Base-by-base conservation (phyloP, 2,113 vertebrate species). In the Nothocercus nigrocapillus region DNA sequence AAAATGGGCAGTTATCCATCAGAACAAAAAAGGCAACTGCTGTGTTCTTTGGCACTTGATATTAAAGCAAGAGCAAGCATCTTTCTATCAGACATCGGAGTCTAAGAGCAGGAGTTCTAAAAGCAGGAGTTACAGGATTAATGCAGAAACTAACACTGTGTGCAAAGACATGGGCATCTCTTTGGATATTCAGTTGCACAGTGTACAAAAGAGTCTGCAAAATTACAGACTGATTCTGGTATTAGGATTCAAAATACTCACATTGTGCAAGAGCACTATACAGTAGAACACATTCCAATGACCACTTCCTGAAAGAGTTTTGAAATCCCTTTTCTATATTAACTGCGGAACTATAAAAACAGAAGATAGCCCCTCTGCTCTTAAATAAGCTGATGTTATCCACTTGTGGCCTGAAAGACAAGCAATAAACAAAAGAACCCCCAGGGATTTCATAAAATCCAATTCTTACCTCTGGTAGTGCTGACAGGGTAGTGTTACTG, bases 231-330 rank as follows among this genome's bases (percentile, higher is more conserved):
- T 21, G 28, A 36, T 9, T 54, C 28, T 76, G 14, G 5, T 59
- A 36, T 85, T 25, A 64, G 51, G n/a, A 36, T 72, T 51, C 38
- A 90, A 36, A 85, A 79, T 36, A 18, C 5, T 56, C 18, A 30
- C 1, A 0, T 83, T 90, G n/a, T 96, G 83, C 81, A 93, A 93
- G 66, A 76, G 19, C 40, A 62, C 24, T 80, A 8, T 36, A 44
- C 7, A 20, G 44, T 25, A 64, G 40, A 74, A 47, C 54, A 91
- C 2, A 3, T 86, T 91, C 82, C 45, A 82, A 49, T 17, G 72
- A 36, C 53, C 51, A 94, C 93, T 97, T 97, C 95, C 82, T 85
- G 34, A 76, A 94, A 61, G 40, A 82, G 92, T 97, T 97, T 94
- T 94, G 88, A 95, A 95, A 97, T 93, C 62, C 64, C 64, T 90